A percentile compares a stretch with the other conserved stretches of the same genome.
Evolutionary conservation across 2,888 invertebrate genomes (phyloP).

Genomic region (Drosophila fulvimacula): DNA sequence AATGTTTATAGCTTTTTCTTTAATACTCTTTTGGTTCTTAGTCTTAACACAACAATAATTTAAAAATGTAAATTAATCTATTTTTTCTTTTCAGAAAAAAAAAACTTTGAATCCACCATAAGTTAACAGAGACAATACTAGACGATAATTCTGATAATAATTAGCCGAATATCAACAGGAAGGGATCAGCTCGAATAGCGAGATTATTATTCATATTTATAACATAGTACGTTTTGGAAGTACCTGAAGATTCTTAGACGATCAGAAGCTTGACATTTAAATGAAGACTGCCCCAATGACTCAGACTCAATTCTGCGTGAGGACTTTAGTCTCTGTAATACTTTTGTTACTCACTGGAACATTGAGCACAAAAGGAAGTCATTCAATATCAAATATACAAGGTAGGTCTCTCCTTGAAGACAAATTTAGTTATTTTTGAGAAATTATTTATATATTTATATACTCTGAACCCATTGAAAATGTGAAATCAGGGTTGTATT

Average conservation of each 20-base stretch:
- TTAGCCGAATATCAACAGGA: conserved; percentile 31
- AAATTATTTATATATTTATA: too few relatives aligned
- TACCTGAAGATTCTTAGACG: conserved; percentile 61
- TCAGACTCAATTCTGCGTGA: conserved; percentile 60
- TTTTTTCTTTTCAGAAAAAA: conserved; percentile 27
- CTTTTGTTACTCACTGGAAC: conserved; percentile 62
- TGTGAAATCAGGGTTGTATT: too few relatives aligned
- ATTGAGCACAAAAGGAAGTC: conserved; percentile 40
- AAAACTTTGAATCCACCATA: conserved; percentile 3
- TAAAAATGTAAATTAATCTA: neutral
- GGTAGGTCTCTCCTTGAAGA: conserved; percentile 55
- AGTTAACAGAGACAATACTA: conserved; percentile 53
- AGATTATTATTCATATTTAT: conserved; percentile 55
- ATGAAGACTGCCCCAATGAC: conserved; percentile 63
- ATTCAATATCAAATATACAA: conserved; percentile 66
- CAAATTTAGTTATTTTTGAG: too few relatives aligned
- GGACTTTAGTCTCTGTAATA: conserved; percentile 61
- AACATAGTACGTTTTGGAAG: conserved; percentile 48
- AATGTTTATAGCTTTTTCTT: neutral
- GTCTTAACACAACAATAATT: neutral
- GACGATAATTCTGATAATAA: conserved; percentile 33
- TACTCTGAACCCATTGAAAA: too few relatives aligned
- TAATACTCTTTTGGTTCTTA: neutral
- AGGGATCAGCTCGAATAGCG: conserved; percentile 67
- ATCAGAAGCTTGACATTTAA: conserved; percentile 50